phyloP scores from a whole-genome alignment of 2,797 vertebrate species.

The Tarsius wallacei region DNA sequence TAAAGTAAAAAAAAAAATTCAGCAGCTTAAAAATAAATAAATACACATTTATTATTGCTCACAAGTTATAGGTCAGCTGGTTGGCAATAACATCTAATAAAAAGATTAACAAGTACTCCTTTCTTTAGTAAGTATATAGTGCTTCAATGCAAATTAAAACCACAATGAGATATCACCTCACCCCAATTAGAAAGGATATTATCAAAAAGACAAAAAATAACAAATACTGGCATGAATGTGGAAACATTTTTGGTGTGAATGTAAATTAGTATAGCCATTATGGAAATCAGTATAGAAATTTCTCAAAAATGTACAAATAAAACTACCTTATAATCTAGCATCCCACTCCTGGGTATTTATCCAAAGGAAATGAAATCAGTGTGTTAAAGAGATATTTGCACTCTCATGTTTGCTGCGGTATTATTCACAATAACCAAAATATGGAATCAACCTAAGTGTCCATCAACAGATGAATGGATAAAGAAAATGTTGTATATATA shows the following conservation, averaged over 20 bases:
- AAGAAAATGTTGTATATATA: neutral
- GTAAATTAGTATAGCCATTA: neutral
- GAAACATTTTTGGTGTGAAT: neutral
- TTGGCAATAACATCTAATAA: neutral
- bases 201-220: neutral
- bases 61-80: neutral
- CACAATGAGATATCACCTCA: neutral
- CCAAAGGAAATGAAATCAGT: neutral
- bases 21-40: slow-evolving; percentile 13
- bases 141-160: neutral
- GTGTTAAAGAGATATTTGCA: neutral
- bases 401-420: neutral
- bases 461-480: neutral
- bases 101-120: neutral
- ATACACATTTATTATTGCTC: neutral
- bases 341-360: neutral
- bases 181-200: neutral
- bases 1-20: neutral
- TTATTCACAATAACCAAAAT: neutral
- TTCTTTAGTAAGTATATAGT: neutral
- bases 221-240: neutral
- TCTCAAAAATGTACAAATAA: neutral
- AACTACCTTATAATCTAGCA: neutral
- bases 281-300: neutral
- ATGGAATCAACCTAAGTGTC: neutral